Evolutionary conservation across 2,113 vertebrate genomes (phyloP), one percentile per base, ranked within the genome.

Genomic region (Cyphomyrus plagiostoma): DNA sequence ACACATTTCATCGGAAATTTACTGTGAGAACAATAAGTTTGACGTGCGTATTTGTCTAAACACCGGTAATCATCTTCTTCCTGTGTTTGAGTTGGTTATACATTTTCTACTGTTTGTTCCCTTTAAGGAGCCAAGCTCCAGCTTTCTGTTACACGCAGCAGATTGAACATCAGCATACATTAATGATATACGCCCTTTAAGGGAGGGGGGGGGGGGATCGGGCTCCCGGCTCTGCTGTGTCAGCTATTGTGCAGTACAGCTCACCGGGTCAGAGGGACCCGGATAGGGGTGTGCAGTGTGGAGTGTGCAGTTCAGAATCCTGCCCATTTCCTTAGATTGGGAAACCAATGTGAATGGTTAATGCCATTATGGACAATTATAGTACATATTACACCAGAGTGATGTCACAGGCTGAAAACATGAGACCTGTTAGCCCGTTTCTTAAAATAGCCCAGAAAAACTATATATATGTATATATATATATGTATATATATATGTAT

Each of bases 311-410:
- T 19, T 30, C 50, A 30, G 26, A 53, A 53, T 45, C 49, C 30
- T 53, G 26, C 85, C 89, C 52, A 26, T 58, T 85, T 85, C 77
- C 89, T 56, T 42, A 21, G 50, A 53, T 26, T 89, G 80, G 26
- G 52, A 46, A 62, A 89, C 39, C 42, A 7, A 13, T 56, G 52
- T 89, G 23, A 89, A 89, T 89, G 53, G 35, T 85, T 89, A 89
- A 89, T 77, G 9, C 23, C 19, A 53, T 83, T 89, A 84, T 52
- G 30, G 52, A 23, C 11, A 21, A 62, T 85, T 84, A 89, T 11
- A 58, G 80, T 52, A 48, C 19, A 66, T 45, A 66, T 62, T 88
- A 88, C 26, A 13, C 30, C 5, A 39, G n/a, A 30, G 13, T 23
- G 39, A 48, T 45, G 66, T 23, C 52, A 83, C 77, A 84, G 39